These are phyloP conservation scores for Oncorhynchus nerka DNA, from an alignment of 2,113 vertebrate species.

Conservation along the genomic window DNA sequence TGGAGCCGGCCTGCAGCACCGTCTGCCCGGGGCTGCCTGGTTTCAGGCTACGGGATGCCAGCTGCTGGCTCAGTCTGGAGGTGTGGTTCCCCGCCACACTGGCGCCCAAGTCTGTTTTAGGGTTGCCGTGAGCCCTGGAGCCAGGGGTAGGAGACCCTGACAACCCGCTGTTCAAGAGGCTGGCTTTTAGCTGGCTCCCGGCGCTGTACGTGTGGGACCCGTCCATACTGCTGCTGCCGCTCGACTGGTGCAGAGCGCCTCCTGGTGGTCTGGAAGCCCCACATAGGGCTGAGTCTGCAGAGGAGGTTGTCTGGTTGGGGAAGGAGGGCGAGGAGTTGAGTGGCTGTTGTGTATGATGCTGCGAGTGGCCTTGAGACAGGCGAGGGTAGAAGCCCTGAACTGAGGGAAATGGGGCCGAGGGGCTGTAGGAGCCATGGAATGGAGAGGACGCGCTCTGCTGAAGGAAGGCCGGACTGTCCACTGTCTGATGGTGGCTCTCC, in stretches of 20 bases:
- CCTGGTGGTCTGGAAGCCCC: constrained; percentile 32
- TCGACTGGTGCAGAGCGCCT: constrained; percentile 81
- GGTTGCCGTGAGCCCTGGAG: constrained; percentile 76
- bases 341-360: constrained; percentile 71
- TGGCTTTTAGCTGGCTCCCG: constrained; percentile 80
- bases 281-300: constrained; percentile 56
- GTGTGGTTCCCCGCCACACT: constrained; percentile 59
- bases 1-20: constrained; percentile 80
- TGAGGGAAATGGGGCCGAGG: constrained; percentile 65
- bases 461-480: constrained; percentile 80
- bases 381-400: constrained; percentile 79
- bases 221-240: constrained; percentile 44
- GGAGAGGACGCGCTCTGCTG: constrained; percentile 88
- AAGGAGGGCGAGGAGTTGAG: constrained; percentile 63
- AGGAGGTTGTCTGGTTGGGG: constrained; percentile 73
- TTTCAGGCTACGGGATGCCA: constrained; percentile 82
- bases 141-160: constrained; percentile 46
- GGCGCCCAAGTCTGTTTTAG: constrained; percentile 79
- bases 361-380: constrained; percentile 77
- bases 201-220: constrained; percentile 52
- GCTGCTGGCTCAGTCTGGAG: constrained; percentile 81
- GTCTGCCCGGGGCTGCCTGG: constrained; percentile 77
- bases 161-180: constrained; percentile 71
- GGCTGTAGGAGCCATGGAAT: constrained; percentile 80
- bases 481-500: constrained; percentile 80